Evolutionary conservation across 2,888 invertebrate species (phyloP), one percentile per base, ranked within the genome.

Genomic region (Ommatoiulus sabulosus): DNA sequence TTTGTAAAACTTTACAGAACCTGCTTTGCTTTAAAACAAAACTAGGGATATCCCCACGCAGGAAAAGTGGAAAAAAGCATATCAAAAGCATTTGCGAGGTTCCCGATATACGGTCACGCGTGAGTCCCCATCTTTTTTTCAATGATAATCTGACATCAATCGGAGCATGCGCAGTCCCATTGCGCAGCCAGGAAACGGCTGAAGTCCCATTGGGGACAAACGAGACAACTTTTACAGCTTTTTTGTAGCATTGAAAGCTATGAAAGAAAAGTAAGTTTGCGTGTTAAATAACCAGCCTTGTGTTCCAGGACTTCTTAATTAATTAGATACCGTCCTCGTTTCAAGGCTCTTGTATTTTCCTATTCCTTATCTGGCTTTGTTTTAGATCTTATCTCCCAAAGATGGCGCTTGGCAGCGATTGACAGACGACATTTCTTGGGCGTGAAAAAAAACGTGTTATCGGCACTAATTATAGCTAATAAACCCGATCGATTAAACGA

Each of bases 321-420:
- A 63, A 63, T 63, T 63, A 63, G 63, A n/a, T 20, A 63, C 63
- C 63, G 63, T 63, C 63, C 63, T 63, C 20, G 63, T 57, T 57
- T 17, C 63, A 63, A 20, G 7, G 20, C 63, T 57, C 17, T 17
- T 15, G 12, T 15, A 5, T 63, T 63, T n/a, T 63, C 63, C 48
- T 48, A 63, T 63, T 63, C 12, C 63, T n/a, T 4, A 48, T 48
- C 48, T 10, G 1, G 12, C 48, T 48, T 48, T 7, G 46, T 46
- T 46, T 46, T 46, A 46, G 48, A 63, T 57, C 15, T 63, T 63
- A 63, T 63, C 63, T 0, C 15, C 17, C 57, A 15, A 15, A 57
- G 17, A 57, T 57, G 57, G 17, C 57, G 57, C 15, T 52, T 57
- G 57, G 57, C 57, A 57, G 35, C 35, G 35, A 35, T 35, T 57